phyloP scores from a whole-genome alignment of 2,797 vertebrate genomes.

The Avahi laniger region DNA sequence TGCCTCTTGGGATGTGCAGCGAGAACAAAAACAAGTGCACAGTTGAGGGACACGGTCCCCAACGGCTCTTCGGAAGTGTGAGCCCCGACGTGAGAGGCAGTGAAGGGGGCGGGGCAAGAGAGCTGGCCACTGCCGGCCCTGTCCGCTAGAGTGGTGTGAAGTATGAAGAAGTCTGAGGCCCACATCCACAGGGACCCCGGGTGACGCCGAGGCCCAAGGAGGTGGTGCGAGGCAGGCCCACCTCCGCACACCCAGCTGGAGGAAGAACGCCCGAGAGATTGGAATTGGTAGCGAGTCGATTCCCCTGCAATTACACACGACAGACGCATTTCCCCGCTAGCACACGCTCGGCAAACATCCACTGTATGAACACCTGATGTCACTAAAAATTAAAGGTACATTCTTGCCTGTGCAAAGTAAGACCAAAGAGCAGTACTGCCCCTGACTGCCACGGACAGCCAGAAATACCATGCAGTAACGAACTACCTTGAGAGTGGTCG shows the following conservation, averaged over 20 bases:
- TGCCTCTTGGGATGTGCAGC: fast-evolving
- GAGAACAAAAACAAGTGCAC: background rate
- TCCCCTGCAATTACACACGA: background rate
- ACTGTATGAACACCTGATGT: background rate
- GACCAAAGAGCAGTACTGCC: background rate
- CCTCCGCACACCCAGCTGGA: background rate
- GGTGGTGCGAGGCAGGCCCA: too few relatives aligned
- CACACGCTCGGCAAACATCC: too few relatives aligned
- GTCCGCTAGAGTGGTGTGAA: fast-evolving
- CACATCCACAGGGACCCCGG: background rate
- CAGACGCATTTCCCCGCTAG: background rate
- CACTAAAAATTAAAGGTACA: background rate
- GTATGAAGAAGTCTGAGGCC: background rate
- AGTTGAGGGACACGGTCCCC: too few relatives aligned
- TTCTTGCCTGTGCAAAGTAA: background rate
- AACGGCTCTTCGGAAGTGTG: fast-evolving
- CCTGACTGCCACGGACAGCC: background rate
- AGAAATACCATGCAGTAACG: background rate
- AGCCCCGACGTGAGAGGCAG: fast-evolving
- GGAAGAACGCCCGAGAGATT: background rate
- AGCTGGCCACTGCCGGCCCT: background rate
- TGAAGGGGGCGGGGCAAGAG: fast-evolving
- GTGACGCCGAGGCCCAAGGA: background rate
- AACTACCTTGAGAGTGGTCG: background rate
- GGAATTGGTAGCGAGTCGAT: background rate